Evolutionary conservation across 2,888 invertebrate species (phyloP).

Genomic region (Miltochrista miniata): DNA sequence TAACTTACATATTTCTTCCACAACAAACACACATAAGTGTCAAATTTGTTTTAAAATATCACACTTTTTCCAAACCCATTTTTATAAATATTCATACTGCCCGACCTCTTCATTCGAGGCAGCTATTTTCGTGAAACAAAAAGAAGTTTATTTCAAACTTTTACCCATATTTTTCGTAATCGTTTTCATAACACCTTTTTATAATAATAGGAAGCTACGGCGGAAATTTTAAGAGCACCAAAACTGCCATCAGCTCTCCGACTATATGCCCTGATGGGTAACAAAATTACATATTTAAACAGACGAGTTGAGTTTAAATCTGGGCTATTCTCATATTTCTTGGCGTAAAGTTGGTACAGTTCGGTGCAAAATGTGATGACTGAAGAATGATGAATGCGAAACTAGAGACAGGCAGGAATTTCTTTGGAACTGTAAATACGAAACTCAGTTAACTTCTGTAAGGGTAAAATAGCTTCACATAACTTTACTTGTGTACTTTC

Average conservation of each 20-base stretch:
- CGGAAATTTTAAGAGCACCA: not conserved
- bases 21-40: too few relatives aligned
- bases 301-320: conserved; percentile 9
- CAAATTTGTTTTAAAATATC: too few relatives aligned
- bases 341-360: conserved; percentile 5
- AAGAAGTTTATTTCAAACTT: too few relatives aligned
- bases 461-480: conserved; percentile 1
- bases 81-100: too few relatives aligned
- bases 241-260: not conserved
- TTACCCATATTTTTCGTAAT: too few relatives aligned
- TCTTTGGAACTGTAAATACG: conserved; percentile 20
- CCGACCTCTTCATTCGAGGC: too few relatives aligned
- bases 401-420: conserved; percentile 11
- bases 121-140: too few relatives aligned
- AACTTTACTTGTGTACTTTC: too few relatives aligned
- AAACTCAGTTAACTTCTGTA: not conserved
- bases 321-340: conserved; percentile 14
- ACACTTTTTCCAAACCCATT: too few relatives aligned
- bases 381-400: conserved; percentile 3
- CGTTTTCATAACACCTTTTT: too few relatives aligned
- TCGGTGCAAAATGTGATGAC: conserved; percentile 4
- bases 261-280: conserved; percentile 1
- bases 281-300: conserved; percentile 12
- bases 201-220: not conserved
- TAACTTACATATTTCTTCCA: too few relatives aligned